phyloP scores from a whole-genome alignment of 2,888 invertebrate species.

The Drosophila mercatorum region DNA sequence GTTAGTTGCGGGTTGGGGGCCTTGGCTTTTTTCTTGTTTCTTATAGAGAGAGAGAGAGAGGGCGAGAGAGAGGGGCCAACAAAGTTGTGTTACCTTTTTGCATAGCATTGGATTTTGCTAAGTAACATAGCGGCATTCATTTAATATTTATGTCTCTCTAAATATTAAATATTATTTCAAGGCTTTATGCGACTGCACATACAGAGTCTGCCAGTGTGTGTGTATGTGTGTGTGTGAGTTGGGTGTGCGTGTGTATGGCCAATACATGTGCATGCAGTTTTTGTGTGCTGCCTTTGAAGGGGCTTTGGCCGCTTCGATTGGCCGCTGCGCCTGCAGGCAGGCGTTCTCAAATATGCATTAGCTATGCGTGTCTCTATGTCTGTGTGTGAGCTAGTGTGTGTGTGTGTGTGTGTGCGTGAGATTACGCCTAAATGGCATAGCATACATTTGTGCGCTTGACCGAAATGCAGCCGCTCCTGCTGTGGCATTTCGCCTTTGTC shows the following conservation, averaged over 20 bases:
- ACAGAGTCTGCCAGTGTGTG: constrained; percentile 17
- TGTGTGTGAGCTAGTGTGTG: constrained; percentile 6
- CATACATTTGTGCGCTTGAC: constrained; percentile 78
- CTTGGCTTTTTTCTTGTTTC: constrained; percentile 3
- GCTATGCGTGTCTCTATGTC: constrained; percentile 22
- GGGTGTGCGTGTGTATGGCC: constrained; percentile 31
- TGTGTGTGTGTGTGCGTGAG: constrained; percentile 31
- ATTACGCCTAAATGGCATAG: constrained; percentile 56
- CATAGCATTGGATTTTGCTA: constrained; percentile 84
- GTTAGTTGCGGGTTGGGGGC: not conserved
- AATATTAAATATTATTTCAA: constrained; percentile 85
- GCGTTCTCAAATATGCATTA: constrained; percentile 40
- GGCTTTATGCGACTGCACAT: constrained; percentile 74
- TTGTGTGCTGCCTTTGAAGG: constrained; percentile 38
- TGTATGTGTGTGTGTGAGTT: constrained; percentile 11
- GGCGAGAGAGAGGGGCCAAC: constrained; percentile 2
- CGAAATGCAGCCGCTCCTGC: constrained; percentile 62
- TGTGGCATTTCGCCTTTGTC: constrained; percentile 54
- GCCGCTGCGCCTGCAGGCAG: constrained; percentile 35
- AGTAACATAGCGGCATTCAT: constrained; percentile 84
- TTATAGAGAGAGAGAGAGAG: not conserved
- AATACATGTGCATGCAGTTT: constrained; percentile 44
- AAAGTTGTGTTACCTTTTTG: constrained; percentile 76
- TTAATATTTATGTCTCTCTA: constrained; percentile 85
- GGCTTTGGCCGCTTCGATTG: constrained; percentile 63